A percentile compares a stretch with the other conserved stretches of the same genome.
These are phyloP conservation scores for Ursus arctos DNA, from an alignment of 2,113 vertebrate genomes.

Conservation along the genomic window DNA sequence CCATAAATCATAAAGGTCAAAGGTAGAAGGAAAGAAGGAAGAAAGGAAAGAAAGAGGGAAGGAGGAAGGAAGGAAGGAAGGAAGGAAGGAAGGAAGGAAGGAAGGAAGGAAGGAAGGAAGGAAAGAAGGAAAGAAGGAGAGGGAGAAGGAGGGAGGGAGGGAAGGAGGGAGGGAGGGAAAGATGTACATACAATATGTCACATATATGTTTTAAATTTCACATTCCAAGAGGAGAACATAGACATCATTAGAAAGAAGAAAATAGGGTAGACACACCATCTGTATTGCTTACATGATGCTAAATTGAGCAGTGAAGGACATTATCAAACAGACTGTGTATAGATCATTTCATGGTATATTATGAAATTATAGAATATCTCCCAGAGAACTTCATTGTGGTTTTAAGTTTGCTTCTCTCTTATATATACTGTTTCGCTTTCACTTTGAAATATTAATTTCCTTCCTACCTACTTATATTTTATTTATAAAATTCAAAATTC, in stretches of 20 bases:
- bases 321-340: not conserved
- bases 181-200: too few species aligned
- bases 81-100: not conserved
- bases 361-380: not conserved
- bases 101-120: not conserved
- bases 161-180: not conserved
- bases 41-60: not conserved
- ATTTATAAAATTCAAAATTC: constrained; percentile 45
- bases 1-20: not conserved
- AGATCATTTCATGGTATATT: not conserved
- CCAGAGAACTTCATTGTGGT: not conserved
- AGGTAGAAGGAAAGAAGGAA: not conserved
- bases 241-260: not conserved
- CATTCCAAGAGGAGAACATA: not conserved
- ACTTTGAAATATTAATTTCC: not conserved
- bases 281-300: not conserved
- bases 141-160: too few species aligned
- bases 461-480: constrained; percentile 39
- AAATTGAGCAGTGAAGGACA: not conserved
- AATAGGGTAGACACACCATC: not conserved
- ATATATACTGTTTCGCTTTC: not conserved
- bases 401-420: not conserved
- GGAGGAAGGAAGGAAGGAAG: not conserved
- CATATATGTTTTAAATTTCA: not conserved
- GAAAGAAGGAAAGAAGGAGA: not conserved